Conservation (phyloP, 92 coral and sea anemone genomes). For the Pocillopora grandis region DNA sequence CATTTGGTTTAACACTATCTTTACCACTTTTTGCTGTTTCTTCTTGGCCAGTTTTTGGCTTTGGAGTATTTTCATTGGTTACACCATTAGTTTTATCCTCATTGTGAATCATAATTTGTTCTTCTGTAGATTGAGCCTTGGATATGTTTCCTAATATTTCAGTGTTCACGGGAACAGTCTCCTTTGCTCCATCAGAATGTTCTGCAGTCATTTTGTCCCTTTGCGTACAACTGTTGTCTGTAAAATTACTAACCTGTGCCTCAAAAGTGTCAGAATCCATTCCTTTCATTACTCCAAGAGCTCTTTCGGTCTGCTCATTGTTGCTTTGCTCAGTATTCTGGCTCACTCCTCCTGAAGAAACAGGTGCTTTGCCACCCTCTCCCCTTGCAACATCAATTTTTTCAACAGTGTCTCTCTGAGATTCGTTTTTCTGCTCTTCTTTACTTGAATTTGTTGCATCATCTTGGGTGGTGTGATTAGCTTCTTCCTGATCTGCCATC, state of each 20-base stretch:
- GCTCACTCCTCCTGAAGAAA: not conserved
- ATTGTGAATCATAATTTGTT: not conserved
- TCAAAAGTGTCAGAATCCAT: not conserved
- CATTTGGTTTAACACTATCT: not conserved
- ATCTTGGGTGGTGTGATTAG: not conserved
- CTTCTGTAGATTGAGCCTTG: not conserved
- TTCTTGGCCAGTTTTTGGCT: not conserved
- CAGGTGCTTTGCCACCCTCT: not conserved
- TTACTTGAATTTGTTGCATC: not conserved
- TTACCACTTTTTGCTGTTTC: not conserved
- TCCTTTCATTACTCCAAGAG: not conserved
- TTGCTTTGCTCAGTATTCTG: not conserved
- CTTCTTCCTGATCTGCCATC: constrained; percentile 11
- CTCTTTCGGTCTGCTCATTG: not conserved
- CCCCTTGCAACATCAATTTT: not conserved
- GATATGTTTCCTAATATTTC: not conserved
- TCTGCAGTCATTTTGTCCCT: not conserved
- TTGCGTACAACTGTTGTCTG: not conserved
- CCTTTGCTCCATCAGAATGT: not conserved
- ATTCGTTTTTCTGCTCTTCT: not conserved
- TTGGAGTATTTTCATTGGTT: not conserved
- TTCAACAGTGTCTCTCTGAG: not conserved
- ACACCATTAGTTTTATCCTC: not conserved
- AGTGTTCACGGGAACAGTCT: not conserved
- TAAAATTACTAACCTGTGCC: too few relatives aligned